Conservation (phyloP, 2,888 invertebrate genomes). For the Beris morrisii region DNA sequence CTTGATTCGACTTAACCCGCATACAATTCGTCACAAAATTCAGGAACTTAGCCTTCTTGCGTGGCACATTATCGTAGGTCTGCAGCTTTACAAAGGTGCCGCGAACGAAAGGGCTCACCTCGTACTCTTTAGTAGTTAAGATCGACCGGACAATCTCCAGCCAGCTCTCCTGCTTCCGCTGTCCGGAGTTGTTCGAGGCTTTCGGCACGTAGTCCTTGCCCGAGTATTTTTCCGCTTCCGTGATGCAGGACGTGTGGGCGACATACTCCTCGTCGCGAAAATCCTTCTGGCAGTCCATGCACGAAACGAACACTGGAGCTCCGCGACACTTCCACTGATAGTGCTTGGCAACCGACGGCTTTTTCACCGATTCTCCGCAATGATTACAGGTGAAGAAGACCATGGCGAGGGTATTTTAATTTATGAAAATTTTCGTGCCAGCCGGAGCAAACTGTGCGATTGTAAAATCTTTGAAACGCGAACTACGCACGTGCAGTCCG, state of each 20-base stretch:
- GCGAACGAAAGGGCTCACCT: conserved; percentile 58
- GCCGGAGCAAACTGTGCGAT: neutral
- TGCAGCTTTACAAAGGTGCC: conserved; percentile 69
- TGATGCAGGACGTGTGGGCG: conserved; percentile 80
- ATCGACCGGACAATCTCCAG: conserved; percentile 53
- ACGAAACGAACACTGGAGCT: conserved; percentile 72
- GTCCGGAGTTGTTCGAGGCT: conserved; percentile 75
- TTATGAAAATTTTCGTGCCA: neutral
- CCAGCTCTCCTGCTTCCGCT: conserved; percentile 85
- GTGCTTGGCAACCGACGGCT: conserved; percentile 89
- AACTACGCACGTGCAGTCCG: too few species aligned
- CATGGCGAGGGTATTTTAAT: conserved; percentile 61
- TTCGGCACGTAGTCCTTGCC: conserved; percentile 76
- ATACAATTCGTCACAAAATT: conserved; percentile 73
- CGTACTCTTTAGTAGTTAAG: conserved; percentile 47
- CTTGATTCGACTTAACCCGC: conserved; percentile 62
- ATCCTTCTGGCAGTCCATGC: conserved; percentile 92
- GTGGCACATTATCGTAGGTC: conserved; percentile 77
- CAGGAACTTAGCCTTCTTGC: conserved; percentile 81
- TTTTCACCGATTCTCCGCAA: conserved; percentile 89
- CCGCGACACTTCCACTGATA: conserved; percentile 72
- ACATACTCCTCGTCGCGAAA: conserved; percentile 78
- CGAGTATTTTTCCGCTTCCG: conserved; percentile 85
- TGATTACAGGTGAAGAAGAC: conserved; percentile 92
- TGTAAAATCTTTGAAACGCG: neutral